phyloP scores from a whole-genome alignment of 1,140 invertebrate species.

The Drosophila pseudoananassae region DNA sequence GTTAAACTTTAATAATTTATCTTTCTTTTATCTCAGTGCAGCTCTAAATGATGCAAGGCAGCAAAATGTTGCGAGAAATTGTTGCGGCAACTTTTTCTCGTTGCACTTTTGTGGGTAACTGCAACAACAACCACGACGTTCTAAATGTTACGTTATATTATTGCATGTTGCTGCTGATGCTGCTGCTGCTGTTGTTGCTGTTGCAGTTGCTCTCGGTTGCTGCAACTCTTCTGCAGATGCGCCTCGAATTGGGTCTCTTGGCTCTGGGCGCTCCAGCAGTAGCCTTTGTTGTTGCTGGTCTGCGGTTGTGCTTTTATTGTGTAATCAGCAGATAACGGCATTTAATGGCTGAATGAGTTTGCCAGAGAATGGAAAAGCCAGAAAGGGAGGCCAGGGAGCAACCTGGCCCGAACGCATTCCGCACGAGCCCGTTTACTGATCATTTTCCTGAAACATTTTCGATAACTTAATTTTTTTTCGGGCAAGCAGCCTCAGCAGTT shows the following conservation, averaged over 20 bases:
- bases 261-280: slow-evolving; percentile 66
- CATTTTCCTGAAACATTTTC: slow-evolving; percentile 39
- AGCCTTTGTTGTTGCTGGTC: slow-evolving; percentile 50
- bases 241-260: slow-evolving; percentile 69
- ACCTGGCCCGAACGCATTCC: slow-evolving; percentile 50
- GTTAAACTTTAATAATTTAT: not conserved
- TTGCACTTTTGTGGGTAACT: slow-evolving; percentile 32
- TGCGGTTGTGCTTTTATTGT: slow-evolving; percentile 72
- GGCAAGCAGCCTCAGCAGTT: not conserved
- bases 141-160: slow-evolving; percentile 77
- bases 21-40: slow-evolving; percentile 21
- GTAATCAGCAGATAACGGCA: slow-evolving; percentile 81
- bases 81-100: slow-evolving; percentile 40
- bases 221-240: slow-evolving; percentile 61
- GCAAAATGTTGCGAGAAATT: slow-evolving; percentile 65
- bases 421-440: slow-evolving; percentile 51
- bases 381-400: slow-evolving; percentile 10
- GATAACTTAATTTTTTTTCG: slow-evolving; percentile 67
- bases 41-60: slow-evolving; percentile 52
- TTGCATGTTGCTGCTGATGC: slow-evolving; percentile 30
- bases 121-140: slow-evolving; percentile 65
- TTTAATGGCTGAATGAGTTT: slow-evolving; percentile 82
- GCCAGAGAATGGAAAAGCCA: slow-evolving; percentile 13
- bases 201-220: slow-evolving; percentile 16
- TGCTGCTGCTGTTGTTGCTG: slow-evolving; percentile 11